Evolutionary conservation across 2,888 invertebrate genomes (phyloP).

Genomic region (Acanthosepion pharaonis): DNA sequence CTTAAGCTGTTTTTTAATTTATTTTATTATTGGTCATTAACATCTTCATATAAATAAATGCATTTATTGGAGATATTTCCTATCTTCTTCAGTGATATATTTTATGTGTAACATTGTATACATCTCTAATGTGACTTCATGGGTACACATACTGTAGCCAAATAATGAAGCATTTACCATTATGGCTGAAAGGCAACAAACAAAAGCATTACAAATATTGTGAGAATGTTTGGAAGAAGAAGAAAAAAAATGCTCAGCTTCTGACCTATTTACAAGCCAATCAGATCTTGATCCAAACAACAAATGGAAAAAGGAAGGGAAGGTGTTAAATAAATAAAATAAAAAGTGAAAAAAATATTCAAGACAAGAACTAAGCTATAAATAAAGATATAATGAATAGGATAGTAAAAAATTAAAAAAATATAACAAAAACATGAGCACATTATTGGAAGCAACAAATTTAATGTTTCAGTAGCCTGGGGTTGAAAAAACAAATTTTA

Average conservation of each 20-base stretch:
- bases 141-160: background rate
- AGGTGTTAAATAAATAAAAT: background rate
- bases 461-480: background rate
- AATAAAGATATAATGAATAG: background rate
- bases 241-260: background rate
- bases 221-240: background rate
- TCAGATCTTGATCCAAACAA: conserved; percentile 18
- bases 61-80: background rate
- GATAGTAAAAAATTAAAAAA: background rate
- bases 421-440: background rate
- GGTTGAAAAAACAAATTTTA: too few relatives aligned
- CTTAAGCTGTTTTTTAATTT: background rate
- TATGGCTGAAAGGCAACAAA: background rate
- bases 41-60: background rate
- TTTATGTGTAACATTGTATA: background rate
- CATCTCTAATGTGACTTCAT: background rate
- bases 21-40: background rate
- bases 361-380: background rate
- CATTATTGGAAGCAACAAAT: background rate
- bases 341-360: background rate
- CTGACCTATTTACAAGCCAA: conserved; percentile 20
- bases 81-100: background rate
- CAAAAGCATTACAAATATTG: conserved; percentile 12
- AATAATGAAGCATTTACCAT: conserved; percentile 9
- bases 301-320: background rate